phyloP scores from a whole-genome alignment of 2,113 vertebrate species.

The Marmota monax region DNA sequence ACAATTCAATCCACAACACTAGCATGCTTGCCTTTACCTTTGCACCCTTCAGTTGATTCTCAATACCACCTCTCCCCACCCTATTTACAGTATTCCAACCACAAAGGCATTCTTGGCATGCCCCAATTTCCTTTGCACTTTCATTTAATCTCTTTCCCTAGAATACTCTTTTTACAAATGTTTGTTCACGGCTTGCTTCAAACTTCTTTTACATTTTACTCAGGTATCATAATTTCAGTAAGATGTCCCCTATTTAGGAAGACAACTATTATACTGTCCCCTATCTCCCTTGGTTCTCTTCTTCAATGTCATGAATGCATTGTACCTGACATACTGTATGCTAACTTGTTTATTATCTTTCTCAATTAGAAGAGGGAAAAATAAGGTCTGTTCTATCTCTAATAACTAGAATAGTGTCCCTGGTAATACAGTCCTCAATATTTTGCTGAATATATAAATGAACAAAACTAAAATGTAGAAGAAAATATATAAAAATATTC shows the following conservation, averaged over 20 bases:
- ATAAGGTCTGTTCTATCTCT: background rate
- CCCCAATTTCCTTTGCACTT: background rate
- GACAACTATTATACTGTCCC: background rate
- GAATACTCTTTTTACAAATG: background rate
- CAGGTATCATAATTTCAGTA: background rate
- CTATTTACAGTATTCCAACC: background rate
- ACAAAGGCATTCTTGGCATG: background rate
- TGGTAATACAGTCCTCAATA: background rate
- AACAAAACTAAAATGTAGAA: constrained; percentile 23
- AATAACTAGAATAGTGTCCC: background rate
- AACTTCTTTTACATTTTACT: background rate
- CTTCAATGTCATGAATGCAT: background rate
- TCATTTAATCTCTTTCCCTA: background rate
- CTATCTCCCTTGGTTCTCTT: background rate
- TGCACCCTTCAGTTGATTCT: background rate
- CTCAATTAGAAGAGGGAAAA: background rate
- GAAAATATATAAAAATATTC: background rate
- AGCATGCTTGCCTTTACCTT: too few species aligned
- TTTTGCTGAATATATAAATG: background rate
- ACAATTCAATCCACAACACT: background rate
- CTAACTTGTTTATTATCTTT: constrained; percentile 10
- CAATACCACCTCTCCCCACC: background rate
- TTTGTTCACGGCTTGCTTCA: background rate
- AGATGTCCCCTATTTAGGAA: background rate
- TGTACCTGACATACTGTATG: background rate